Percentiles rank a stretch among this genome's conserved stretches.
Conservation (phyloP, 2,113 vertebrate genomes). For the Gobio gobio region DNA sequence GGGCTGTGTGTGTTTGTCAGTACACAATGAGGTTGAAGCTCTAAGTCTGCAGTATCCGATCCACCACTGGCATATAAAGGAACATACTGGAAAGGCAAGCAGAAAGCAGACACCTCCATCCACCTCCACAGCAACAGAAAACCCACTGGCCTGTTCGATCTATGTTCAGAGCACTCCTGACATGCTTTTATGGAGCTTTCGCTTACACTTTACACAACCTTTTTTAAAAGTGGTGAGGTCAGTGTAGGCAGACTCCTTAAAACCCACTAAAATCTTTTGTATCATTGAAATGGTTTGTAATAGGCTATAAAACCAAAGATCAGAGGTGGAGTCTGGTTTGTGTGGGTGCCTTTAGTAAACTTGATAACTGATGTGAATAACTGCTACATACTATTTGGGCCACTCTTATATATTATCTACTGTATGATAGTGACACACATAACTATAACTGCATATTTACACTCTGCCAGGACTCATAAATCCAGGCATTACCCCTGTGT, state of each 20-base stretch:
- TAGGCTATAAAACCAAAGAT: not conserved
- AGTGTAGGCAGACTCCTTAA: constrained; percentile 8
- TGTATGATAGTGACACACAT: constrained; percentile 3
- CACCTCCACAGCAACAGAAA: constrained; percentile 27
- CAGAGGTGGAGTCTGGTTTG: not conserved
- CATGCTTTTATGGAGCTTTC: not conserved
- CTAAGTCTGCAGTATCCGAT: constrained; percentile 51
- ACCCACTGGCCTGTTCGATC: not conserved
- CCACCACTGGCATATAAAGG: constrained; percentile 53
- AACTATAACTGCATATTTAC: not conserved
- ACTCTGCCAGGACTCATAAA: not conserved
- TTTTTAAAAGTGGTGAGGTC: not conserved
- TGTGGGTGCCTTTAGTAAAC: not conserved
- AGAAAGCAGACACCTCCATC: constrained; percentile 41
- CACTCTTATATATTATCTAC: not conserved
- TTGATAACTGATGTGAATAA: not conserved
- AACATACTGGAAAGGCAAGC: constrained; percentile 36
- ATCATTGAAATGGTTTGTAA: not conserved
- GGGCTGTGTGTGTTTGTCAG: constrained; percentile 55
- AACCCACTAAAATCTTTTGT: not conserved
- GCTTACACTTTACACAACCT: not conserved
- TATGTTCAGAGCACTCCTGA: not conserved
- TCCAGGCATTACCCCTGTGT: constrained; percentile 15
- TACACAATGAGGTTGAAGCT: constrained; percentile 51
- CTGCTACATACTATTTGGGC: not conserved